Evolutionary conservation across 2,797 vertebrate genomes (phyloP), one percentile per base, ranked within the genome.

Genomic region (Hephaestus fuliginosus): DNA sequence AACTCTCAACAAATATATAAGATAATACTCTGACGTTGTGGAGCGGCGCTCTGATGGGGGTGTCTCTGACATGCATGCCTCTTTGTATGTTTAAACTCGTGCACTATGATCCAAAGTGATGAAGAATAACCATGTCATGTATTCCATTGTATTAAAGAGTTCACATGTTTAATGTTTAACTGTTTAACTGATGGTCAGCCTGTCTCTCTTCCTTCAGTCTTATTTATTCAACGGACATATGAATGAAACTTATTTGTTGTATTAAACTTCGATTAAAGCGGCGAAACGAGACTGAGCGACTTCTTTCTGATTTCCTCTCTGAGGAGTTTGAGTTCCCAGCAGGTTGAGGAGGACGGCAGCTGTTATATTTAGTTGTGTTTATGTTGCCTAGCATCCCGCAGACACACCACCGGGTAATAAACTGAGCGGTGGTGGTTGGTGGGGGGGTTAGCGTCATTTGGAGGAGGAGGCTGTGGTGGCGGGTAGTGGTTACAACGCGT

Each of bases 401-500:
- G 70, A 81, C 81, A 86, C 81, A 69, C 43, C 13, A 53, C 61
- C 81, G 58, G 74, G 60, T 74, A 57, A 80, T 77, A 65, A 66
- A 17, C 22, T 5, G 43, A 2, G 69, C 25, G 5, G 44, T 12
- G 25, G 41, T n/a, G 3, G 22, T 39, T 63, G 20, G 57, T 39
- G 7, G 13, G 17, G 43, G 48, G 52, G 36, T 12, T 52, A 69
- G 36, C 63, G 18, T 73, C 72, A 86, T 61, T 18, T 22, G 28
- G 78, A 74, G 53, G 55, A 28, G 95, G 93, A 64, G 56, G 51
- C 3, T 22, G 79, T 55, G 80, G 44, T 58, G 74, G 78, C 39
- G 93, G 94, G 93, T 94, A 94, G 94, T 92, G 91, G 94, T 94
- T 94, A 93, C 94, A 73, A 95, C 93, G 93, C 94, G 94, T 96